Base-by-base conservation (phyloP, 2,888 invertebrate species). In the Mylabris sibirica region DNA sequence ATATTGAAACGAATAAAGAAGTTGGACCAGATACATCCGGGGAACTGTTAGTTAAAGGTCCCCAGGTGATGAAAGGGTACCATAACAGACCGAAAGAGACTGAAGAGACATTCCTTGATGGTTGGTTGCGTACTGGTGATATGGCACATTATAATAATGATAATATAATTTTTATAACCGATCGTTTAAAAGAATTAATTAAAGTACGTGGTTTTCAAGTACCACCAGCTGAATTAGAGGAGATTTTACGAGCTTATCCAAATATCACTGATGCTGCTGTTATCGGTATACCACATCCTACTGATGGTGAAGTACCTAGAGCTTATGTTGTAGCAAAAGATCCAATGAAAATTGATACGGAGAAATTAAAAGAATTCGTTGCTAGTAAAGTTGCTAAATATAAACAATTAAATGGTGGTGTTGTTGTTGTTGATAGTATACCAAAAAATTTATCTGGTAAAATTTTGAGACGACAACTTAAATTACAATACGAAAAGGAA, bases 221-320 rank as follows among this genome's bases (percentile, higher is more conserved):
- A 8, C 90, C 96, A 11, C 97, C 97, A 22, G 96, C 96, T 0
- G 97, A 97, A 83, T 83, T 97, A 30, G 97, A 97, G 84, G 90
- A 88, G 63, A 78, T 93, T 4, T 79, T 95, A 1, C 88, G 92
- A 68, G 87, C 89, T 59, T 92, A 94, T 83, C 92, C 93, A 0
- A 88, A 88, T 30, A 88, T 98, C 0, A 82, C 87, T 12, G 97
- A 97, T 77, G 94, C 92, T 0, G 96, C 93, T 0, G 96, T 97
- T 0, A 87, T 96, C 69, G 96, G 95, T 0, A 83, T 93, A 17
- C 90, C 91, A 0, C 90, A 95, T 79, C 84, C 87, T 0, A 82
- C 84, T 11, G 87, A 86, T 41, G 96, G 95, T 5, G 94, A 96
- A 84, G 87, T 89, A 11, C 95, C 95, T 0, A 89, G 89, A 78